phyloP scores from a whole-genome alignment of 2,113 vertebrate species.

The Rhea pennata region DNA sequence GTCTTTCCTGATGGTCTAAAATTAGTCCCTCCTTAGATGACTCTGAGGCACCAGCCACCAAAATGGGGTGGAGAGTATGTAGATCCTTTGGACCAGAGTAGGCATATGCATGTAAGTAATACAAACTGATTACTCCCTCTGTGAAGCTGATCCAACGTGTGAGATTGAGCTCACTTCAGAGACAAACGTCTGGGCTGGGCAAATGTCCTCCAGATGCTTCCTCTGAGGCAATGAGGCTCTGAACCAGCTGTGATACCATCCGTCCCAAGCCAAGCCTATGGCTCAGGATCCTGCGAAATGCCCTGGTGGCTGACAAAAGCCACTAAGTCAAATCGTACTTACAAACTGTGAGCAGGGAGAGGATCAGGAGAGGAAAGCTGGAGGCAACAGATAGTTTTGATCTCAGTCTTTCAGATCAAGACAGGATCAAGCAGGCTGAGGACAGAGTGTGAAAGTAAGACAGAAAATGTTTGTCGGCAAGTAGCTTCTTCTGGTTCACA shows the following conservation, averaged over 20 bases:
- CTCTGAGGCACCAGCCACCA: rapidly evolving
- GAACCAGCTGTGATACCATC: neutral
- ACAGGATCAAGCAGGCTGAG: neutral
- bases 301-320: neutral
- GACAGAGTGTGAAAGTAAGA: neutral
- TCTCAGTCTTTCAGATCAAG: neutral
- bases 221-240: neutral
- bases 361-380: neutral
- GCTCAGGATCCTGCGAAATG: neutral
- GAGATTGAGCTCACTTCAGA: neutral
- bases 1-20: neutral
- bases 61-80: too few species aligned
- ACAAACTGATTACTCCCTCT: neutral
- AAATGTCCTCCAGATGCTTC: neutral
- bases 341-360: neutral
- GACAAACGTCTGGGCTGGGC: neutral
- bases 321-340: neutral
- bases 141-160: neutral
- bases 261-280: neutral
- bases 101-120: neutral
- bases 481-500: neutral
- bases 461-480: neutral
- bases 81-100: neutral
- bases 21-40: neutral
- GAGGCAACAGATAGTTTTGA: conserved; percentile 1